A percentile compares a stretch with the other conserved stretches of the same genome.
phyloP scores from a whole-genome alignment of 2,113 vertebrate genomes.

The Lutjanus erythropterus region DNA sequence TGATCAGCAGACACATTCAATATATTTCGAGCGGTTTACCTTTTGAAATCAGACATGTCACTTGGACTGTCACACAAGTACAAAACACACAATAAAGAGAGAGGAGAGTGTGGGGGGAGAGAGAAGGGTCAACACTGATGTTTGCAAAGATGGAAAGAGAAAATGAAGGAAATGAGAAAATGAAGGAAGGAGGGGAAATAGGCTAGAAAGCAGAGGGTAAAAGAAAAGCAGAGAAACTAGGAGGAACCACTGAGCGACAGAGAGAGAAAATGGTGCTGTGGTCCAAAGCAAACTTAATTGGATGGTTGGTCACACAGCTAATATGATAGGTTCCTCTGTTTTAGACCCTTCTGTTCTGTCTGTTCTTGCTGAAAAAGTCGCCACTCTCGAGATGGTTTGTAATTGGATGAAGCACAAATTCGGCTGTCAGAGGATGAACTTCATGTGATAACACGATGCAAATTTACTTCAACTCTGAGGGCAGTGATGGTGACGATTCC shows the following conservation, averaged over 20 bases:
- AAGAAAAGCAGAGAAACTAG: background rate
- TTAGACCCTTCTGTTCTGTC: background rate
- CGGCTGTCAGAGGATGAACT: background rate
- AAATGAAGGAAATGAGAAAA: background rate
- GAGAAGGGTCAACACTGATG: background rate
- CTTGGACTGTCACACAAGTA: background rate
- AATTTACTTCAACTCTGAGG: too few relatives aligned
- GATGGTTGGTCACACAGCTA: background rate
- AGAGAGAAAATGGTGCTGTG: background rate
- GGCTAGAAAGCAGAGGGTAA: background rate
- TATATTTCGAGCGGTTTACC: background rate
- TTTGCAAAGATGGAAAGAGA: background rate
- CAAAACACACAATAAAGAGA: background rate
- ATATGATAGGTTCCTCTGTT: background rate
- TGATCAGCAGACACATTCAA: background rate
- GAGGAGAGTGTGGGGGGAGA: too few relatives aligned
- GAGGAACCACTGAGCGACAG: background rate
- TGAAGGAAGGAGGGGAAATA: background rate
- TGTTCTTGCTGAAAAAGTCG: background rate
- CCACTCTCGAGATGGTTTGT: background rate
- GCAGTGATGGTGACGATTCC: too few relatives aligned
- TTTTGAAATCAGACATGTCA: background rate
- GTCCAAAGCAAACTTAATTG: conserved; percentile 27
- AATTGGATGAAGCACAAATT: background rate
- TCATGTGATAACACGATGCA: too few relatives aligned